Evolutionary conservation across 2,113 vertebrate genomes (phyloP).

Genomic region (Tupaia chinensis): DNA sequence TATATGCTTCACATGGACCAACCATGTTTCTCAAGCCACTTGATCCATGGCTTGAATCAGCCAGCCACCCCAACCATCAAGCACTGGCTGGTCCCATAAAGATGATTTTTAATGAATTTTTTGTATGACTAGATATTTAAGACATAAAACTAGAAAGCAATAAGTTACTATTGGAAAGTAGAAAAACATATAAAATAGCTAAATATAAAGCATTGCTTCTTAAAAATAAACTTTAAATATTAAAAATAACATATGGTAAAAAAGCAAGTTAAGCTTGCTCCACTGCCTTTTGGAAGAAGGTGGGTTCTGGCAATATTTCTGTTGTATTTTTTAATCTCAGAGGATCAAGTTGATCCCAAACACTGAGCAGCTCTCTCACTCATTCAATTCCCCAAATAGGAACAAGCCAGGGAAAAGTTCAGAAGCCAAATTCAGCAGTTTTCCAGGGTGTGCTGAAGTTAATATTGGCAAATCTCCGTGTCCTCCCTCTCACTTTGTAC

Average conservation of each 20-base stretch:
- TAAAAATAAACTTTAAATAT: neutral
- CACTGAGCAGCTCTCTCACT: neutral
- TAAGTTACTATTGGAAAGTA: neutral
- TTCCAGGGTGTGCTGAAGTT: neutral
- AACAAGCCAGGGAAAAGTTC: neutral
- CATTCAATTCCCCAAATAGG: neutral
- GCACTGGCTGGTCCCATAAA: too few relatives aligned
- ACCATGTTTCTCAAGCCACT: too few relatives aligned
- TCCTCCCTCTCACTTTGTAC: neutral
- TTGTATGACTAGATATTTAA: neutral
- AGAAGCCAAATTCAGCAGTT: neutral
- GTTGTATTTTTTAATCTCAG: neutral
- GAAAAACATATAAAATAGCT: neutral
- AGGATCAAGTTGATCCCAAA: neutral
- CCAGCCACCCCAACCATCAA: too few relatives aligned
- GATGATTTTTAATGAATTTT: constrained; percentile 3
- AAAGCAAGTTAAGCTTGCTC: neutral
- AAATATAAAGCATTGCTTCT: neutral
- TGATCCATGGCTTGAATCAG: too few relatives aligned
- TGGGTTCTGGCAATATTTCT: neutral
- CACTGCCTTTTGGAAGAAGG: neutral
- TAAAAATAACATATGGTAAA: neutral
- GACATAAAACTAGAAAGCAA: neutral
- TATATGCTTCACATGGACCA: too few relatives aligned
- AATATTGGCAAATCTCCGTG: neutral